Evolutionary conservation across 2,888 invertebrate species (phyloP).

Genomic region (Theretra japonica): DNA sequence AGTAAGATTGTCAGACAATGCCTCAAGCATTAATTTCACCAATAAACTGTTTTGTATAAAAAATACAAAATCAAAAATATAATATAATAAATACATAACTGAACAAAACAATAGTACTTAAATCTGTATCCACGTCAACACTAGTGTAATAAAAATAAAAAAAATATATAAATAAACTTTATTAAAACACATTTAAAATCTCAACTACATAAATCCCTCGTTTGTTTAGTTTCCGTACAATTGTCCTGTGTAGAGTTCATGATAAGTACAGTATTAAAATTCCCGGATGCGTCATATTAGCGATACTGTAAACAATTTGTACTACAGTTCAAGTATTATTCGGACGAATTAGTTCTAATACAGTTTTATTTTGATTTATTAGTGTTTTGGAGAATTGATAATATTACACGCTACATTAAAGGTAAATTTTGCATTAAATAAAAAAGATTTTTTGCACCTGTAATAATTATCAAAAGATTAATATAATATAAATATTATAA

Average conservation of each 20-base stretch:
- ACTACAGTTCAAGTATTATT: background rate
- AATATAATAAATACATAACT: background rate
- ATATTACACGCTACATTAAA: no score
- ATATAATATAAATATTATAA: no score
- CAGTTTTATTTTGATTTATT: background rate
- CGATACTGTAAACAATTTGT: background rate
- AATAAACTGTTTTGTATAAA: no score
- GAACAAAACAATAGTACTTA: background rate
- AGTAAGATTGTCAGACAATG: no score
- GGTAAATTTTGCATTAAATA: no score
- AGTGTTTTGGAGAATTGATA: no score
- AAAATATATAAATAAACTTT: background rate
- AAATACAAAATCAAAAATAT: no score
- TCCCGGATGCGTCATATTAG: background rate
- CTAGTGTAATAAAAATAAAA: background rate
- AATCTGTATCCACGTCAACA: no score
- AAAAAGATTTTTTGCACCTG: no score
- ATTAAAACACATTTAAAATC: background rate
- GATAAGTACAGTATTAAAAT: conserved; percentile 1
- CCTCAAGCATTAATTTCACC: no score
- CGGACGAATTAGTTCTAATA: background rate
- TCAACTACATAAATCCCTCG: background rate
- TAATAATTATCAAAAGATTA: no score
- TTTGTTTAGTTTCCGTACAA: background rate
- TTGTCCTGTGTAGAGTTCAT: background rate